Evolutionary conservation across 2,113 vertebrate genomes (phyloP).

Genomic region (Micromys minutus): DNA sequence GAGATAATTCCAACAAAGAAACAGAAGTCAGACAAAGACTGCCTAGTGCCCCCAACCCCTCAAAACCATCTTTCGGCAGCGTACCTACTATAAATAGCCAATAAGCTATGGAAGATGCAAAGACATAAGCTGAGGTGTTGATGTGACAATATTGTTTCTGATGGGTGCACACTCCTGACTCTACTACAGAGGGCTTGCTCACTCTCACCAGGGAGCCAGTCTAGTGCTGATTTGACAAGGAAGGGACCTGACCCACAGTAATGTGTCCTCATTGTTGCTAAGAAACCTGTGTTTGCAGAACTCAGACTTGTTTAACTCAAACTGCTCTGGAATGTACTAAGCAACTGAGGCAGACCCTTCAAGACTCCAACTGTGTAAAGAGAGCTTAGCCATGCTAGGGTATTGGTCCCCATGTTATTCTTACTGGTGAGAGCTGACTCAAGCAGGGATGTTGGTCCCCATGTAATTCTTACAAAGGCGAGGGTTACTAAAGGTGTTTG

Average conservation of each 20-base stretch:
- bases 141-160: neutral
- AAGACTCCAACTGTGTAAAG: neutral
- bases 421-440: neutral
- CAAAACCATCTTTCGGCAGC: neutral
- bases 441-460: neutral
- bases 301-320: constrained; percentile 42
- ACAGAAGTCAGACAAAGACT: neutral
- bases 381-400: neutral
- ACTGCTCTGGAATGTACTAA: neutral
- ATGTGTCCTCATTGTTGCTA: neutral
- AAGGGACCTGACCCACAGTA: neutral
- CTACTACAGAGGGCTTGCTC: neutral
- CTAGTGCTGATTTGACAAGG: neutral
- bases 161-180: neutral
- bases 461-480: neutral
- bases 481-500: neutral
- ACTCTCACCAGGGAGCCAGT: neutral
- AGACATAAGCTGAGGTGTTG: neutral
- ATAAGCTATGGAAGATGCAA: neutral
- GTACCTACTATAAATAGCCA: neutral
- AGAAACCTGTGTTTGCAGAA: neutral
- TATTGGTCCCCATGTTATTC: neutral
- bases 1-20: neutral
- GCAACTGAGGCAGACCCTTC: neutral
- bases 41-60: neutral